A percentile compares a stretch with the other conserved stretches of the same genome.
Evolutionary conservation across 1,140 invertebrate species (phyloP).

Genomic region (Cataglyphis hispanica): DNA sequence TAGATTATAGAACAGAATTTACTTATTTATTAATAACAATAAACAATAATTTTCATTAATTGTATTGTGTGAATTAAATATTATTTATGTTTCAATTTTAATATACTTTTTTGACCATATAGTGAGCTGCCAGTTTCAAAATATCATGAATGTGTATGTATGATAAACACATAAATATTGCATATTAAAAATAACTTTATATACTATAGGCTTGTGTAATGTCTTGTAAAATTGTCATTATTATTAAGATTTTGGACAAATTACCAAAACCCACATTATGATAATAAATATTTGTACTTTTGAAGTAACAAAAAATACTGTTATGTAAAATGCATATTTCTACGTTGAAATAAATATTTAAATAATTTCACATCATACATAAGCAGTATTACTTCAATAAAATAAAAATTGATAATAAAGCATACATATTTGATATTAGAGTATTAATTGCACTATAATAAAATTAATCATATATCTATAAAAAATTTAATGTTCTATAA

Average conservation of each 20-base stretch:
- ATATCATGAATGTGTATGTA: constrained; percentile 9
- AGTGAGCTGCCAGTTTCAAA: constrained; percentile 41
- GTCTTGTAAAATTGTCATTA: constrained; percentile 72
- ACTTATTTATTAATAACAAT: constrained; percentile 45
- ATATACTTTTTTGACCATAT: constrained; percentile 43
- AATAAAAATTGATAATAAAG: constrained; percentile 40
- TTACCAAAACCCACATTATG: constrained; percentile 63
- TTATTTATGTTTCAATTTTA: constrained; percentile 37
- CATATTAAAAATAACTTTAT: constrained; percentile 64
- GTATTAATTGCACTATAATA: constrained; percentile 20
- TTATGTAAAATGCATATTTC: constrained; percentile 55
- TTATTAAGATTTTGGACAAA: constrained; percentile 59
- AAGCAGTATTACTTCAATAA: constrained; percentile 47
- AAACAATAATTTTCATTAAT: constrained; percentile 46
- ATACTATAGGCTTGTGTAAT: constrained; percentile 61
- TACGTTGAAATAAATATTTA: constrained; percentile 27
- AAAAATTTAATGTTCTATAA: constrained; percentile 53
- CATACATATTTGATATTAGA: constrained; percentile 27
- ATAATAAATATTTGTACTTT: constrained; percentile 74
- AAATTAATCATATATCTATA: constrained; percentile 34
- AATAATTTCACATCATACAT: constrained; percentile 45
- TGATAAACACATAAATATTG: constrained; percentile 69
- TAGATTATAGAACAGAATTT: constrained; percentile 37
- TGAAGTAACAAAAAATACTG: constrained; percentile 69
- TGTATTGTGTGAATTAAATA: constrained; percentile 39